Conservation (phyloP, 2,113 vertebrate genomes). For the Illadopsis cleaveri region DNA sequence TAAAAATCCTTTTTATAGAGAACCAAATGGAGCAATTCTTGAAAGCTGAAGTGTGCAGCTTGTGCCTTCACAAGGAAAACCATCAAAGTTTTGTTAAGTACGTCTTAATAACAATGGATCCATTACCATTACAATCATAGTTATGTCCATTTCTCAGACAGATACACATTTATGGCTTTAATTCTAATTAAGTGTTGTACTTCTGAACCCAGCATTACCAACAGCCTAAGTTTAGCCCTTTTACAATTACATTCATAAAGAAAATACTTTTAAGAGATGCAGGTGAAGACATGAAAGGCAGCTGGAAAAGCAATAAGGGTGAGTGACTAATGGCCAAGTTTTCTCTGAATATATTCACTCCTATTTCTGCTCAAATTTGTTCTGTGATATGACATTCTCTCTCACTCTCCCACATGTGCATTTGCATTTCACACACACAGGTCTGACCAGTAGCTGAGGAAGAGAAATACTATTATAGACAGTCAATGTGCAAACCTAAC, state of each 20-base stretch:
- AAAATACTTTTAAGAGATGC: neutral
- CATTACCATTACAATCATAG: neutral
- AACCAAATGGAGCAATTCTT: neutral
- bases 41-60: neutral
- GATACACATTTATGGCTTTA: neutral
- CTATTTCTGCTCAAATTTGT: neutral
- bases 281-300: neutral
- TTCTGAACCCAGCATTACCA: neutral
- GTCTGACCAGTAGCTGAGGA: slow-evolving; percentile 12
- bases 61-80: neutral
- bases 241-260: neutral
- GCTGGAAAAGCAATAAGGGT: neutral
- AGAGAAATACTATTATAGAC: slow-evolving; percentile 11
- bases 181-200: neutral
- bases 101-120: neutral
- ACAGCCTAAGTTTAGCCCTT: neutral
- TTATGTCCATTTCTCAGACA: neutral
- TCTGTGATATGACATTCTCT: neutral
- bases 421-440: slow-evolving; percentile 17
- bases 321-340: neutral
- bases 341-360: neutral
- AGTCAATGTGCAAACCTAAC: slow-evolving; percentile 4
- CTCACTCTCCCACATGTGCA: neutral
- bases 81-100: neutral
- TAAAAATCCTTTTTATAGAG: neutral